Conservation (phyloP, 2,888 invertebrate species). For the Amphimallon solstitiale region DNA sequence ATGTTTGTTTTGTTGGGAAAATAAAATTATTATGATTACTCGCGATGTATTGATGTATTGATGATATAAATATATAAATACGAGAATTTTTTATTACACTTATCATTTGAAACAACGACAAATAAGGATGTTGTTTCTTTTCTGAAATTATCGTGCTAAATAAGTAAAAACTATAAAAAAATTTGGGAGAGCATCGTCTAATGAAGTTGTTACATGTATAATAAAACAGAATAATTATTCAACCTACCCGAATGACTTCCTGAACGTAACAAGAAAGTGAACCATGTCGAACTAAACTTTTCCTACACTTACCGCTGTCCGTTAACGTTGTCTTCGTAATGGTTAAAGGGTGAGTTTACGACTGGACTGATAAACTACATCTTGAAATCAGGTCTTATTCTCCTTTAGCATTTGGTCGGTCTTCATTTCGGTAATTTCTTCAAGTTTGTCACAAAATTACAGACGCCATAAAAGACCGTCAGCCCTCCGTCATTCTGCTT, state of each 20-base stretch:
- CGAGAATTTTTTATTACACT: no score
- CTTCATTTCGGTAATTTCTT: slow-evolving; percentile 10
- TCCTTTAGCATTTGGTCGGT: background rate
- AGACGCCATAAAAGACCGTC: slow-evolving; percentile 19
- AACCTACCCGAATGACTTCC: no score
- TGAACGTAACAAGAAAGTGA: no score
- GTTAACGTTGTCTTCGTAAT: background rate
- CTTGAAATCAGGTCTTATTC: background rate
- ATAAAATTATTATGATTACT: no score
- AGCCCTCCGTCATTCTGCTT: slow-evolving; percentile 5
- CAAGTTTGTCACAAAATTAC: slow-evolving; percentile 26
- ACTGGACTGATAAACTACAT: background rate
- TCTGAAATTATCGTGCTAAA: no score
- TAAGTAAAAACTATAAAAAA: background rate
- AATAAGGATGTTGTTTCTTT: no score
- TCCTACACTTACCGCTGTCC: background rate
- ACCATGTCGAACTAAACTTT: no score
- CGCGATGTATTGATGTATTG: no score
- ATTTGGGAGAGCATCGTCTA: background rate
- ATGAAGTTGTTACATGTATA: background rate
- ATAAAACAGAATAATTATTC: no score
- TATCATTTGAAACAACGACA: no score
- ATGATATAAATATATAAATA: no score
- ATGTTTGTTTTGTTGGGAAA: no score
- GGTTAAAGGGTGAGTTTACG: background rate